Percentiles rank a stretch among this genome's conserved stretches.
phyloP scores from a whole-genome alignment of 2,888 invertebrate species.

The Teleiodes luculella region DNA sequence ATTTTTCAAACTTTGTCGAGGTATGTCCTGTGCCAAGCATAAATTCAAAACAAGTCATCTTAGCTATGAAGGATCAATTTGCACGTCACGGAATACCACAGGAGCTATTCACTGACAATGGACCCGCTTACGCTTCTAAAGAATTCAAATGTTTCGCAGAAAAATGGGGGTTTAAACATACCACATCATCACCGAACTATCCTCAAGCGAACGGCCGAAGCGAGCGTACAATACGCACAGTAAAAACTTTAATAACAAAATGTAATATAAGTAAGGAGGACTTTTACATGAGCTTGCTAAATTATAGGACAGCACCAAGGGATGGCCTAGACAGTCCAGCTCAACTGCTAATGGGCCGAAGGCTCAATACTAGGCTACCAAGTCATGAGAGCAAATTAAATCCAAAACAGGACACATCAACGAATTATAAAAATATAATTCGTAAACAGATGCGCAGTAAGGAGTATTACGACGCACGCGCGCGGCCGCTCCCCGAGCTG shows the following conservation, averaged over 20 bases:
- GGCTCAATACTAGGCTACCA: background rate
- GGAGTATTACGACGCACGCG: too few species aligned
- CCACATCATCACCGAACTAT: slow-evolving; percentile 24
- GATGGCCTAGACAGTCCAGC: slow-evolving; percentile 21
- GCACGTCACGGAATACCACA: slow-evolving; percentile 8
- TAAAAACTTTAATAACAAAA: too few species aligned
- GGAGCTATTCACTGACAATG: slow-evolving; percentile 4
- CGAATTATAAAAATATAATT: too few species aligned
- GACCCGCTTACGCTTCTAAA: too few species aligned
- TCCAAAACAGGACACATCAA: too few species aligned
- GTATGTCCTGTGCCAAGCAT: background rate
- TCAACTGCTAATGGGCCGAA: slow-evolving; percentile 25
- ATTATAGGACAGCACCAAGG: slow-evolving; percentile 21
- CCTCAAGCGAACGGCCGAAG: slow-evolving; percentile 26
- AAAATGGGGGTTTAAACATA: slow-evolving; percentile 23
- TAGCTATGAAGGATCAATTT: background rate
- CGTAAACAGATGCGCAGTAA: too few species aligned
- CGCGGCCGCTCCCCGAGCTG: slow-evolving; percentile 21
- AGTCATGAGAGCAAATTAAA: too few species aligned
- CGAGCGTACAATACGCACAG: slow-evolving; percentile 12
- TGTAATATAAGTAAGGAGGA: too few species aligned
- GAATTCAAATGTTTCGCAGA: slow-evolving; percentile 20
- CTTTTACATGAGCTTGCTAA: slow-evolving; percentile 12
- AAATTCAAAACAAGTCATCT: background rate
- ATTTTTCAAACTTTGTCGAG: slow-evolving; percentile 9